Evolutionary conservation across 2,797 vertebrate genomes (phyloP).

Genomic region (Gymnoscopelus braueri): DNA sequence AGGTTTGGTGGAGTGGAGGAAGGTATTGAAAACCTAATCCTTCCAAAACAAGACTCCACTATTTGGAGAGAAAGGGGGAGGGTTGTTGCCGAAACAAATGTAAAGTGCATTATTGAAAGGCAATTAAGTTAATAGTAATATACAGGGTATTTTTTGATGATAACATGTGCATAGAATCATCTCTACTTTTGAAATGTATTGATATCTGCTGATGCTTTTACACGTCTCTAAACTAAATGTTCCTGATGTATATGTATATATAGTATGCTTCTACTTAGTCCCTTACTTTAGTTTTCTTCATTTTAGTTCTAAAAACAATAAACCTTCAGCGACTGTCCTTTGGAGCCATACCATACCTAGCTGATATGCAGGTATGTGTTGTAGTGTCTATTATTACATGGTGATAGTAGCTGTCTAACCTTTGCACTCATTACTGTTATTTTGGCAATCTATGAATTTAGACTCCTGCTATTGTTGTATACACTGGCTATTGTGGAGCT

Average conservation of each 20-base stretch:
- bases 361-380: slow-evolving; percentile 82
- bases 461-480: too few species aligned
- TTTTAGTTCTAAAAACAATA: slow-evolving; percentile 87
- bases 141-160: background rate
- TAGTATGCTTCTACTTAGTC: background rate
- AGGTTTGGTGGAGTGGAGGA: slow-evolving; percentile 80
- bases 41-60: background rate
- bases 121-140: background rate
- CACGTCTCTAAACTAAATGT: too few species aligned
- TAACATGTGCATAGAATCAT: too few species aligned
- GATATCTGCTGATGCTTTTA: too few species aligned
- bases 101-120: too few species aligned
- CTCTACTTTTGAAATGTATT: too few species aligned
- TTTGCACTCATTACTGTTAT: background rate
- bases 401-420: background rate
- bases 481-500: too few species aligned
- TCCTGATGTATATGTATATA: background rate
- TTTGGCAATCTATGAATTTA: background rate
- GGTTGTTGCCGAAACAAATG: too few species aligned
- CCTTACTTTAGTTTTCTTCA: slow-evolving; percentile 1
- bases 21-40: slow-evolving; percentile 75
- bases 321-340: slow-evolving; percentile 86
- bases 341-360: slow-evolving; percentile 79
- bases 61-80: too few species aligned
- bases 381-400: background rate